Conservation (phyloP, 2,888 invertebrate genomes). For the Eupithecia tripunctaria region DNA sequence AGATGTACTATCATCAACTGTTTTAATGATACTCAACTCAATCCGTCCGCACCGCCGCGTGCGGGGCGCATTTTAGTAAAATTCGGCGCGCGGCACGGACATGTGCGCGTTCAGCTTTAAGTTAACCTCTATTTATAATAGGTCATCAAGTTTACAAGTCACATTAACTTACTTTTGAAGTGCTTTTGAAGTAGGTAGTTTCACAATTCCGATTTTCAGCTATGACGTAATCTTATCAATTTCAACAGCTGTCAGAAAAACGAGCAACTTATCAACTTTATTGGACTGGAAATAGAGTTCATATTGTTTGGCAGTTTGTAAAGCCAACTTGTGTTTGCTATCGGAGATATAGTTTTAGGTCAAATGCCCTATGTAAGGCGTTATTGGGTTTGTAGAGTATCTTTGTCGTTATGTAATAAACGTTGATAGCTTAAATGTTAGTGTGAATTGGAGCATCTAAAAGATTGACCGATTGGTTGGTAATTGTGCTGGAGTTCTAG, state of each 20-base stretch:
- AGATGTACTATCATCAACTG: neutral
- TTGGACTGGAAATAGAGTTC: conserved; percentile 13
- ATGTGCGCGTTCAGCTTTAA: too few relatives aligned
- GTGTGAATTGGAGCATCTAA: conserved; percentile 3
- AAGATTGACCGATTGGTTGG: neutral
- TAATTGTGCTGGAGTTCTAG: neutral
- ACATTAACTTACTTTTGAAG: too few relatives aligned
- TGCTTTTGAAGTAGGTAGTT: conserved; percentile 27
- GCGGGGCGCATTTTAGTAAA: too few relatives aligned
- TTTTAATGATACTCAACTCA: neutral
- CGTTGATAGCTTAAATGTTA: conserved; percentile 8
- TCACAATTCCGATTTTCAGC: conserved; percentile 39
- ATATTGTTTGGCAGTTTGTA: conserved; percentile 17
- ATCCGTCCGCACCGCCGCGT: too few relatives aligned
- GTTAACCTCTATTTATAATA: neutral
- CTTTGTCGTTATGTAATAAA: neutral
- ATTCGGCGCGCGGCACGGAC: too few relatives aligned
- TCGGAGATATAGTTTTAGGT: conserved; percentile 46
- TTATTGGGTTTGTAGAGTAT: conserved; percentile 18
- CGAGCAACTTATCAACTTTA: conserved; percentile 23
- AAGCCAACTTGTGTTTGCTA: conserved; percentile 35
- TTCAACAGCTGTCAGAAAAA: conserved; percentile 39
- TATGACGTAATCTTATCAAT: conserved; percentile 43
- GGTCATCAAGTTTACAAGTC: conserved; percentile 1
- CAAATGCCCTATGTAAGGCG: conserved; percentile 40